A percentile compares a stretch with the other conserved stretches of the same genome.
These are phyloP conservation scores for Chaetoderma sp. DNA, from an alignment of 2,888 invertebrate species.

Conservation along the genomic window DNA sequence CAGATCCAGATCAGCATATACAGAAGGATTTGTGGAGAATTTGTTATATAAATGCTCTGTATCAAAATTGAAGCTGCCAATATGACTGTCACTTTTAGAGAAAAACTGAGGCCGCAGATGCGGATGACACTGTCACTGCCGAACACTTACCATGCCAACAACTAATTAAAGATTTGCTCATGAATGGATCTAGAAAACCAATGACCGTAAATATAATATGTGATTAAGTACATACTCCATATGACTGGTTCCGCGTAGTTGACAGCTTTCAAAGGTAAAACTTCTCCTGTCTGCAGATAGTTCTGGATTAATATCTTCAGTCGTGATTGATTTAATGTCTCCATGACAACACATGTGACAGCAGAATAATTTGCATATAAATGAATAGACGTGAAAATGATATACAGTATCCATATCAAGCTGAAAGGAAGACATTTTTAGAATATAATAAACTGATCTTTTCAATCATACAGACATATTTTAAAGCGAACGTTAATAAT, in stretches of 20 bases:
- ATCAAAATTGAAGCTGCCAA: too few species aligned
- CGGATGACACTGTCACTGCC: too few species aligned
- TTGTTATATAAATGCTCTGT: too few species aligned
- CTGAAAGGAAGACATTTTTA: constrained; percentile 72
- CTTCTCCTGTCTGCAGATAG: constrained; percentile 76
- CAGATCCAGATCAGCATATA: too few species aligned
- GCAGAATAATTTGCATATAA: constrained; percentile 89
- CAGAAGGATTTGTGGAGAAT: too few species aligned
- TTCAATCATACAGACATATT: too few species aligned
- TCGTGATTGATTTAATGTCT: constrained; percentile 84
- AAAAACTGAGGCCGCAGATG: too few species aligned
- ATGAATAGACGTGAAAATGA: constrained; percentile 82
- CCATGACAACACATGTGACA: constrained; percentile 83
- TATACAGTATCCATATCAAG: constrained; percentile 80
- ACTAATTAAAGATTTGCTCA: too few species aligned
- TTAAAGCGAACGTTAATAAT: not conserved
- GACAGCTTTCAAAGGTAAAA: constrained; percentile 77
- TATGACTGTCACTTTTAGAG: too few species aligned
- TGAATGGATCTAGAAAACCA: too few species aligned
- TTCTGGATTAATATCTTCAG: constrained; percentile 77
- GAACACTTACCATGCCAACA: too few species aligned
- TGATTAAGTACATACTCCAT: constrained; percentile 46
- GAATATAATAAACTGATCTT: not conserved
- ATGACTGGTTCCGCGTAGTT: constrained; percentile 82
- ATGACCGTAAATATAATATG: too few species aligned